Conservation (phyloP, 2,888 invertebrate species). For the Acronicta aceris region DNA sequence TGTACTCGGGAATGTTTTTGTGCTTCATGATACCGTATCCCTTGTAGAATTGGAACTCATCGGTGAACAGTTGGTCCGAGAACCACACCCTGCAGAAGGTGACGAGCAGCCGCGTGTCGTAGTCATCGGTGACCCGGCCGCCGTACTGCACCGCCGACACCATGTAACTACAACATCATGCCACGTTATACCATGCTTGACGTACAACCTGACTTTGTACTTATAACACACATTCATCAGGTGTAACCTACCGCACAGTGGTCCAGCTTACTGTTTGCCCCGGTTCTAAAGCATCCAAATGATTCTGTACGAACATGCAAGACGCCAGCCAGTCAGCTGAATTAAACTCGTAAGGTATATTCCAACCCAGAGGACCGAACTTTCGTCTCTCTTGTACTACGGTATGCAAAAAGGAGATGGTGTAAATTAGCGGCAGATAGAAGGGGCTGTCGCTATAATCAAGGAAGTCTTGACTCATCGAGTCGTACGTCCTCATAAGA, state of each 20-base stretch:
- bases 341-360: constrained; percentile 97
- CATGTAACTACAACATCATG: constrained; percentile 92
- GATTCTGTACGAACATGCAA: constrained; percentile 95
- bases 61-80: constrained; percentile 92
- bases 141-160: constrained; percentile 97
- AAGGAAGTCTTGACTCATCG: constrained; percentile 95
- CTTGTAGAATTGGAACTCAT: constrained; percentile 93
- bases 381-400: constrained; percentile 96
- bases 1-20: constrained; percentile 92
- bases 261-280: constrained; percentile 93
- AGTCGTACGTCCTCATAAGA: constrained; percentile 94
- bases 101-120: constrained; percentile 94
- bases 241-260: constrained; percentile 90
- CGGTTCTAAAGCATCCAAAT: constrained; percentile 94
- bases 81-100: constrained; percentile 95
- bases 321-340: constrained; percentile 96
- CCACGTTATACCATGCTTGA: background rate
- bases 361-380: constrained; percentile 97
- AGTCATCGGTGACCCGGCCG: constrained; percentile 97
- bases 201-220: no score
- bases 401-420: constrained; percentile 95
- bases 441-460: constrained; percentile 94
- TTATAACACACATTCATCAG: no score
- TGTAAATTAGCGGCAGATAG: constrained; percentile 95
- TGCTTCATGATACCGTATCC: constrained; percentile 93